Evolutionary conservation across 2,888 invertebrate species (phyloP).

Genomic region (Chrysomela aeneicollis): DNA sequence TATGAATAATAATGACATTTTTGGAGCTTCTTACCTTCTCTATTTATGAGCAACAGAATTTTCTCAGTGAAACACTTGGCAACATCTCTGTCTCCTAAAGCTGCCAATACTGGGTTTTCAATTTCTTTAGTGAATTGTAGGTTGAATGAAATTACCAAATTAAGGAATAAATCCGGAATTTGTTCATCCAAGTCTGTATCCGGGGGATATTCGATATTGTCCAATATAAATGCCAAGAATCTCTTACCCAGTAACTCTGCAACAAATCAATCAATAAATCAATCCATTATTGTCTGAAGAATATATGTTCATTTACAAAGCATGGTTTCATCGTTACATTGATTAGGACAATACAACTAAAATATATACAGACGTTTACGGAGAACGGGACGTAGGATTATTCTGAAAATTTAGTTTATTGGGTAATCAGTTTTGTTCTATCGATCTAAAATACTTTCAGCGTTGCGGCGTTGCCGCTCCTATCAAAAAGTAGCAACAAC

Average conservation of each 20-base stretch:
- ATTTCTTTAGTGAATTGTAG: slow-evolving; percentile 77
- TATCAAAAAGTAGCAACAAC: too few species aligned
- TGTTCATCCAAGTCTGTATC: slow-evolving; percentile 84
- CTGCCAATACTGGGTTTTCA: slow-evolving; percentile 77
- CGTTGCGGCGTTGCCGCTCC: too few species aligned
- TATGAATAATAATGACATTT: neutral
- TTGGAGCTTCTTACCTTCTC: slow-evolving; percentile 74
- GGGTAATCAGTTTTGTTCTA: too few species aligned
- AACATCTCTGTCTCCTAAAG: slow-evolving; percentile 72
- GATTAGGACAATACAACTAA: too few species aligned
- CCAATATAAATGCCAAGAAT: slow-evolving; percentile 82
- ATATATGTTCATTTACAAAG: too few species aligned
- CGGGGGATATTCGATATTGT: slow-evolving; percentile 82
- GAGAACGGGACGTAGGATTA: too few species aligned
- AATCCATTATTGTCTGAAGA: too few species aligned
- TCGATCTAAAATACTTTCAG: too few species aligned
- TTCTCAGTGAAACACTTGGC: slow-evolving; percentile 93
- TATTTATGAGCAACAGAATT: slow-evolving; percentile 83
- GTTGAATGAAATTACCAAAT: slow-evolving; percentile 87
- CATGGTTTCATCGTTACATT: too few species aligned
- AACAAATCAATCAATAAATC: neutral
- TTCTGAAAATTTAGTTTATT: too few species aligned
- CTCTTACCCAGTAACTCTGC: slow-evolving; percentile 87
- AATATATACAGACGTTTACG: too few species aligned
- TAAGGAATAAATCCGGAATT: slow-evolving; percentile 84